Evolutionary conservation across 1,140 invertebrate species (phyloP), one percentile per base, ranked within the genome.

Genomic region (Vanessa atalanta): DNA sequence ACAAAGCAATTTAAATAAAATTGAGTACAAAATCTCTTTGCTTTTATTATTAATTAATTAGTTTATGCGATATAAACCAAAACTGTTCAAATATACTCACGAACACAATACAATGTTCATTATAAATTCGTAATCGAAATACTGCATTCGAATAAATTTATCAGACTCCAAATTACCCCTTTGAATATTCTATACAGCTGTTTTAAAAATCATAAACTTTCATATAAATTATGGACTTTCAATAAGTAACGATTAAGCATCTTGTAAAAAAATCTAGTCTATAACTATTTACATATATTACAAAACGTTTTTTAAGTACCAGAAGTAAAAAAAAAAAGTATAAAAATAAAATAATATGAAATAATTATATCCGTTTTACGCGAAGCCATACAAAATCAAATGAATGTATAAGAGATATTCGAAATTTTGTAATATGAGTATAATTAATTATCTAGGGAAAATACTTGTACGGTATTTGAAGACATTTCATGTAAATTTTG

Each of bases 221-320:
- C 48, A n/a, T 76, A 79, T 65, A 79, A 73, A 76, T 76, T 64
- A 68, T 80, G 75, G 65, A 79, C 79, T 79, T 79, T 75, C 47
- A 69, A 71, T 77, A 78, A 80, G 70, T 55, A 81, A 80, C 63
- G 80, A 67, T 85, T 73, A 87, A 85, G 80, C 81, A 70, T 77
- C 76, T 83, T 85, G 79, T 85, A 90, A 85, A 88, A 89, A 88
- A 84, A 84, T 77, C 81, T 90, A 89, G 60, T 76, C 86, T 86
- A 87, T 73, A 79, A 79, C 74, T 91, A 86, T 90, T 65, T 89
- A 91, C 87, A 89, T 89, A 88, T 90, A 79, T 83, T 88, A 90
- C 88, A 90, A 79, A 85, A 83, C 73, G 57, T 61, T 61, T 43
- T 50, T 43, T n/a, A n/a, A n/a, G n/a, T n/a, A n/a, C n/a, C n/a